Percentiles rank a stretch among this genome's conserved stretches.
Conservation (phyloP, 23 tunicate genomes). For the Aplidium turbinatum region DNA sequence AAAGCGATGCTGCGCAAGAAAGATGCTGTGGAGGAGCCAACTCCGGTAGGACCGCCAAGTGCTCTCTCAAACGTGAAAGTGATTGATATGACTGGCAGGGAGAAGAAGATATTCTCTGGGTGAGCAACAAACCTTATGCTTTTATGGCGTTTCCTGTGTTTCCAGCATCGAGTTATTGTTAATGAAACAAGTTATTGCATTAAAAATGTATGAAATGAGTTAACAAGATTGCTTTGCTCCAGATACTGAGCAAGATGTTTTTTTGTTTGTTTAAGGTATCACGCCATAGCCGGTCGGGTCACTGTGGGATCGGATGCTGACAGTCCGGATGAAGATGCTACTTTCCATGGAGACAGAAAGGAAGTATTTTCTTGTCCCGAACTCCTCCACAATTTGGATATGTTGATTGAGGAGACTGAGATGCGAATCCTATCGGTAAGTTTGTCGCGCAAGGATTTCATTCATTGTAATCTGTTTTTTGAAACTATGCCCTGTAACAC, state of each 20-base stretch:
- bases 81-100: slow-evolving; percentile 95
- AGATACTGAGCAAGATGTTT: not conserved
- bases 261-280: slow-evolving; percentile 60
- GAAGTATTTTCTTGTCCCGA: slow-evolving; percentile 83
- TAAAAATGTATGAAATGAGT: too few relatives aligned
- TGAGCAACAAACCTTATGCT: too few relatives aligned
- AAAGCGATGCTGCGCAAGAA: slow-evolving; percentile 43
- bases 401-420: slow-evolving; percentile 85
- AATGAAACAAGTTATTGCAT: too few relatives aligned
- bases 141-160: too few relatives aligned
- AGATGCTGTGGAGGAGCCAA: slow-evolving; percentile 27
- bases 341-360: slow-evolving; percentile 13
- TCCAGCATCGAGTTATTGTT: too few relatives aligned
- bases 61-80: slow-evolving; percentile 83
- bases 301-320: slow-evolving; percentile 65
- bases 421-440: slow-evolving; percentile 70
- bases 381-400: slow-evolving; percentile 80
- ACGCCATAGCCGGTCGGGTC: slow-evolving; percentile 88
- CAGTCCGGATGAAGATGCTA: slow-evolving; percentile 48
- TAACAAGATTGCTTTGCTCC: too few relatives aligned
- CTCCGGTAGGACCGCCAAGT: slow-evolving; percentile 17
- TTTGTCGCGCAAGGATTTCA: not conserved
- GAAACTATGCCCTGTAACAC: too few relatives aligned
- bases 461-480: too few relatives aligned
- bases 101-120: slow-evolving; percentile 97